Base-by-base conservation (phyloP, 53 echinoderm and acorn worm species). In the Apostichopus leukothele region DNA sequence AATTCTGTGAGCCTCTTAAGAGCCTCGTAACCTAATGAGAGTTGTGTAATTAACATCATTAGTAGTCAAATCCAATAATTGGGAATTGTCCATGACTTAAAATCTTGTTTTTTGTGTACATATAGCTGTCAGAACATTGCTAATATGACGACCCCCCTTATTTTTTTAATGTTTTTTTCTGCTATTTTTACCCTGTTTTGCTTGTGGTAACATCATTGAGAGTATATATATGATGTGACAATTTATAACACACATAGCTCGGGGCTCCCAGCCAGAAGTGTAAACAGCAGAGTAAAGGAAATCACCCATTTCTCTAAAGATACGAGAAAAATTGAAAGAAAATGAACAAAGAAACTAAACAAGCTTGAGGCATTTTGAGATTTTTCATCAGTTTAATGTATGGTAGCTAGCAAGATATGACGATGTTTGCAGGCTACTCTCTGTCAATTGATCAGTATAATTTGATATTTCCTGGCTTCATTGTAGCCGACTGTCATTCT, bases 391-490 rank as follows among this genome's bases (percentile, higher is more conserved):
- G 63, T 85, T 85, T 85, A 85, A 85, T 85, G 85, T 85, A 50
- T 50, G 66, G 50, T 60, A 81, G 85, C 85, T 60, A 67, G 85
- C 66, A 39, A 63, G 85, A 85, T 63, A 85, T 85, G 85, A 85
- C 67, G 85, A 67, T 67, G 85, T 67, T 85, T 67, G 20, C 85
- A 85, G 88, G 88, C 88, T 75, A 87, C 25, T 75, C 88, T 51
- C 88, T 53, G 88, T 54, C 88, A 87, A 87, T 87, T 87, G 74
- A 74, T 87, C 88, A 59, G 74, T 52, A 74, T 87, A 75, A 87
- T 87, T 87, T 87, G 88, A 87, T 87, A 74, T 87, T 74, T 87
- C 88, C 88, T 75, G 74, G 88, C 74, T 25, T 85, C 85, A 67
- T 85, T 63, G 85, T 85, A 85, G 75, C 75, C 53, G 88, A 87